These are phyloP conservation scores for Trichonephila clavipes DNA, from an alignment of 1,140 invertebrate genomes.

Conservation along the genomic window DNA sequence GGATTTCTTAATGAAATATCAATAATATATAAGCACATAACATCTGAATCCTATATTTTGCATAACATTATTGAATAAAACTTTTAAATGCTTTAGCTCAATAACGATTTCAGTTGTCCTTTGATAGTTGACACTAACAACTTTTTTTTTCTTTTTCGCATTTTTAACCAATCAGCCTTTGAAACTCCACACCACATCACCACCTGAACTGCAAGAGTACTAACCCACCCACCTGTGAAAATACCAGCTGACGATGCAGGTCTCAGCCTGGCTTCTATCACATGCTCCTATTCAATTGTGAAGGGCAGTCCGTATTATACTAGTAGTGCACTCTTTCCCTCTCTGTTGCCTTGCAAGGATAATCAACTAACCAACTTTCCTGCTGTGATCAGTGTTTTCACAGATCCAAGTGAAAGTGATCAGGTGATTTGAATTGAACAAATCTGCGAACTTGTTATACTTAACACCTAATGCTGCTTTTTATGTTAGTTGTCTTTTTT, in stretches of 20 bases:
- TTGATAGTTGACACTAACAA: slow-evolving; percentile 74
- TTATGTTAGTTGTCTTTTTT: slow-evolving; percentile 56
- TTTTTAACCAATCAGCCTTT: slow-evolving; percentile 75
- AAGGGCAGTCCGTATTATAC: slow-evolving; percentile 7
- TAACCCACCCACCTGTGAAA: slow-evolving; percentile 75
- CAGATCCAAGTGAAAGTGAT: slow-evolving; percentile 54
- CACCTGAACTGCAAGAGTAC: slow-evolving; percentile 73
- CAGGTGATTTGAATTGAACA: slow-evolving; percentile 65
- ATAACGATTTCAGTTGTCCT: slow-evolving; percentile 68
- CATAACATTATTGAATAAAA: slow-evolving; percentile 22
- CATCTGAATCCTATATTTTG: slow-evolving; percentile 23
- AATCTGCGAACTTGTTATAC: slow-evolving; percentile 50
- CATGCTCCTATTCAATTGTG: slow-evolving; percentile 51
- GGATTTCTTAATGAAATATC: slow-evolving; percentile 16
- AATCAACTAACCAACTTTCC: slow-evolving; percentile 73
- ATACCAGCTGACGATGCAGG: slow-evolving; percentile 59
- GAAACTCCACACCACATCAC: slow-evolving; percentile 66
- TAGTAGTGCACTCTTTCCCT: slow-evolving; percentile 53
- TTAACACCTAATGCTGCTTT: slow-evolving; percentile 72
- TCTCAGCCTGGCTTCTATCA: slow-evolving; percentile 57
- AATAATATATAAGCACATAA: slow-evolving; percentile 1
- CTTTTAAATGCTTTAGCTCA: slow-evolving; percentile 64
- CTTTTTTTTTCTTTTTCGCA: slow-evolving; percentile 72
- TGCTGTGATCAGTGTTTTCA: slow-evolving; percentile 63
- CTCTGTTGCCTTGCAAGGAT: slow-evolving; percentile 73